Evolutionary conservation across 92 coral and sea anemone genomes (phyloP).

Genomic region (Zoanthus sansibaricus): DNA sequence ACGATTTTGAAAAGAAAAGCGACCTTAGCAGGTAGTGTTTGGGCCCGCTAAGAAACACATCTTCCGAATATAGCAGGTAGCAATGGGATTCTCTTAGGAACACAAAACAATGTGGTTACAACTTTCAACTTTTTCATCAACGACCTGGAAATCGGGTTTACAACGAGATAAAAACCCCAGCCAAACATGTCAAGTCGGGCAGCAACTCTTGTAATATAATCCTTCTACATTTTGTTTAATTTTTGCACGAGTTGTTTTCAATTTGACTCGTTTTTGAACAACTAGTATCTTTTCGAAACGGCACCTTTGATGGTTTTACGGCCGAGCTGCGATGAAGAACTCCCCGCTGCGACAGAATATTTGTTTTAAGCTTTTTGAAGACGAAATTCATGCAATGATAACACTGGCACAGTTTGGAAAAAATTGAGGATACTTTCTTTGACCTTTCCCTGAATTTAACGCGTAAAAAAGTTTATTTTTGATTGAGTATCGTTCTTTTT

Average conservation of each 20-base stretch:
- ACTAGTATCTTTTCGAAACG: slow-evolving; percentile 21
- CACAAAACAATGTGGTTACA: background rate
- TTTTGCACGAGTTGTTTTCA: slow-evolving; percentile 61
- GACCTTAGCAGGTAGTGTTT: slow-evolving; percentile 14
- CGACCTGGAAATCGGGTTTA: background rate
- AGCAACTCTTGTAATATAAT: slow-evolving; percentile 68
- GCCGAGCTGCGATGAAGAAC: slow-evolving; percentile 18
- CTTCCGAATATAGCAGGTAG: slow-evolving; percentile 19
- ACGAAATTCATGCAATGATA: background rate
- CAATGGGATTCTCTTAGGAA: background rate
- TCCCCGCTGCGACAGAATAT: slow-evolving; percentile 23
- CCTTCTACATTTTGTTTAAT: slow-evolving; percentile 83
- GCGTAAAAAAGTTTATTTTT: background rate
- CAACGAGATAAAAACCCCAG: background rate
- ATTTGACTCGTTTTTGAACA: slow-evolving; percentile 31
- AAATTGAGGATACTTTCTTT: background rate
- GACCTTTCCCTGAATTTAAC: slow-evolving; percentile 6
- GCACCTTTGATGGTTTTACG: slow-evolving; percentile 39
- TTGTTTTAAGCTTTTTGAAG: slow-evolving; percentile 18
- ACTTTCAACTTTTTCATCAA: background rate
- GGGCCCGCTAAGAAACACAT: slow-evolving; percentile 22
- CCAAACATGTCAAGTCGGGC: slow-evolving; percentile 11
- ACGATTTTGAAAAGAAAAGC: slow-evolving; percentile 80
- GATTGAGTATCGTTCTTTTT: background rate
- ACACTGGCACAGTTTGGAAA: background rate